Evolutionary conservation across 2,113 vertebrate species (phyloP).

Genomic region (Peromyscus polionotus): DNA sequence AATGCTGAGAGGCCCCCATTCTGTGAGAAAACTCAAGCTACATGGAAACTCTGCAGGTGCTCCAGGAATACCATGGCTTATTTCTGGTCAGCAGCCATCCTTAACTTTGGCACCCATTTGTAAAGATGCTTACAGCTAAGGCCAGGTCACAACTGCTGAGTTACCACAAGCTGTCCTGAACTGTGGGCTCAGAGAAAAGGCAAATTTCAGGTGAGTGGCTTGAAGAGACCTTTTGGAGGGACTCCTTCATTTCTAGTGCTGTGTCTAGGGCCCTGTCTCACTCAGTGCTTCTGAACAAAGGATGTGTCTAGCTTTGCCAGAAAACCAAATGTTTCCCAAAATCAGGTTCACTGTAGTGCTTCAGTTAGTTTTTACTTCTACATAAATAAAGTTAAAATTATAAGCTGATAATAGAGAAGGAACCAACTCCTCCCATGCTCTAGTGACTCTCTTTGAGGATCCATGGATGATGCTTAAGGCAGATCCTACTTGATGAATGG

Average conservation of each 20-base stretch:
- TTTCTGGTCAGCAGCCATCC: not conserved
- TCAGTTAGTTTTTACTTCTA: not conserved
- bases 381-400: not conserved
- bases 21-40: not conserved
- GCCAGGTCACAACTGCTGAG: not conserved
- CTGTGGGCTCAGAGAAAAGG: not conserved
- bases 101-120: fast-evolving
- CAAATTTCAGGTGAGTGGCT: not conserved
- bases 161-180: not conserved
- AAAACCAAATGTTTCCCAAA: not conserved
- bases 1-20: not conserved
- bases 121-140: not conserved
- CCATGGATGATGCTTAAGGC: not conserved
- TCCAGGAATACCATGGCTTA: not conserved
- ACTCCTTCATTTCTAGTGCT: not conserved
- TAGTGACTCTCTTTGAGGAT: not conserved
- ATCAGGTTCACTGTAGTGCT: not conserved
- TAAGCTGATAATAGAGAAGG: not conserved
- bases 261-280: not conserved
- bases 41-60: not conserved
- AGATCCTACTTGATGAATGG: not conserved
- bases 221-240: not conserved
- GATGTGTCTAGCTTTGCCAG: not conserved
- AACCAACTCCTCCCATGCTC: not conserved
- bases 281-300: not conserved